Evolutionary conservation across 2,113 vertebrate genomes (phyloP).

Genomic region (Erythrocercus mccallii): DNA sequence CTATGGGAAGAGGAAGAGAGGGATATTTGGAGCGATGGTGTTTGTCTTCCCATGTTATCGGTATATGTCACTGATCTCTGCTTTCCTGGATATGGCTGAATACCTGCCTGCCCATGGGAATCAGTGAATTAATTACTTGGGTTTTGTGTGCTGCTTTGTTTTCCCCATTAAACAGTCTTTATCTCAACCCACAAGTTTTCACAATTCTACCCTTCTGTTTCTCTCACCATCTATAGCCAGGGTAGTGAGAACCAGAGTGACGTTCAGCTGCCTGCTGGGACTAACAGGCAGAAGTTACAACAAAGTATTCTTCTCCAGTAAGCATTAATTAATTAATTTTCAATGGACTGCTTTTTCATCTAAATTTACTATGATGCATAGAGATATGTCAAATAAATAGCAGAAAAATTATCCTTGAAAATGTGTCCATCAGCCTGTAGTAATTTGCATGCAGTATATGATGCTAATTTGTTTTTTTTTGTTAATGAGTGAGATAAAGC

Average conservation of each 20-base stretch:
- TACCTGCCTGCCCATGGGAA: background rate
- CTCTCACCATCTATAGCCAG: fast-evolving
- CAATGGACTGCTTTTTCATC: background rate
- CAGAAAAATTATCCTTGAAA: background rate
- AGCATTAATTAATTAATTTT: background rate
- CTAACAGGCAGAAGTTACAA: background rate
- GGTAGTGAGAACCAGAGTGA: fast-evolving
- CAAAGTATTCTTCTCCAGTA: background rate
- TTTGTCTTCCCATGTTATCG: fast-evolving
- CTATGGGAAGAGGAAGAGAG: background rate
- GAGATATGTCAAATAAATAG: background rate
- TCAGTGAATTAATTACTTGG: background rate
- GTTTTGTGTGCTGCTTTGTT: fast-evolving
- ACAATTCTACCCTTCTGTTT: background rate
- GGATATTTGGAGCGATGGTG: fast-evolving
- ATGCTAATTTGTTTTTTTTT: background rate
- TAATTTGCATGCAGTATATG: background rate
- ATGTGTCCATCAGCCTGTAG: background rate
- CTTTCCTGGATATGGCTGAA: background rate
- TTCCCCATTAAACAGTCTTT: background rate
- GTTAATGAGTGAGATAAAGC: background rate
- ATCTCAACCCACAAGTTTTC: background rate
- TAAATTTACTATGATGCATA: background rate
- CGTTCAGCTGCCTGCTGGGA: background rate
- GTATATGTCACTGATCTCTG: fast-evolving